Evolutionary conservation across 2,888 invertebrate species (phyloP).

Genomic region (Drosophila nr. fundita): DNA sequence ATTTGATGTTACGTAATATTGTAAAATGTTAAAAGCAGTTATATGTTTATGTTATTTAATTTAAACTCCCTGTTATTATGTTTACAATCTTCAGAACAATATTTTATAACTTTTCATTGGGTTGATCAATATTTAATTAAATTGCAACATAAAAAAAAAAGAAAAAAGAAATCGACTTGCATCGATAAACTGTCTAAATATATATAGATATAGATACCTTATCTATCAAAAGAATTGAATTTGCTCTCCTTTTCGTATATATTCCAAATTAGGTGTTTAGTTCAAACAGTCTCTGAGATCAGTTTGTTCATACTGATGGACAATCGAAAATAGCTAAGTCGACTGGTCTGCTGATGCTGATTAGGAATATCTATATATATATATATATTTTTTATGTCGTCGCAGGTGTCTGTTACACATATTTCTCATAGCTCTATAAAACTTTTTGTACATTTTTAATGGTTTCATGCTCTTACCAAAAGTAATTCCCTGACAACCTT

Average conservation of each 20-base stretch:
- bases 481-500: not conserved
- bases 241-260: accelerated
- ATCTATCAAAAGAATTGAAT: not conserved
- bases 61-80: too few relatives aligned
- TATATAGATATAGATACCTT: not conserved
- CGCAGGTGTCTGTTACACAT: not conserved
- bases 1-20: too few relatives aligned
- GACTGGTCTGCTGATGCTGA: not conserved
- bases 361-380: not conserved
- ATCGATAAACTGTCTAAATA: not conserved
- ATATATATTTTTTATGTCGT: not conserved
- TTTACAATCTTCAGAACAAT: too few relatives aligned
- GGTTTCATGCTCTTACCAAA: not conserved
- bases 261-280: not conserved
- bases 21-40: too few relatives aligned
- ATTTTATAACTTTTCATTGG: too few relatives aligned
- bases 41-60: too few relatives aligned
- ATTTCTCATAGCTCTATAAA: not conserved
- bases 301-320: not conserved
- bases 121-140: too few relatives aligned
- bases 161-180: not conserved
- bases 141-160: too few relatives aligned
- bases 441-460: not conserved
- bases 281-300: not conserved
- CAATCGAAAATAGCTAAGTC: not conserved